Conservation (phyloP, 2,113 vertebrate species). For the Peromyscus maniculatus region DNA sequence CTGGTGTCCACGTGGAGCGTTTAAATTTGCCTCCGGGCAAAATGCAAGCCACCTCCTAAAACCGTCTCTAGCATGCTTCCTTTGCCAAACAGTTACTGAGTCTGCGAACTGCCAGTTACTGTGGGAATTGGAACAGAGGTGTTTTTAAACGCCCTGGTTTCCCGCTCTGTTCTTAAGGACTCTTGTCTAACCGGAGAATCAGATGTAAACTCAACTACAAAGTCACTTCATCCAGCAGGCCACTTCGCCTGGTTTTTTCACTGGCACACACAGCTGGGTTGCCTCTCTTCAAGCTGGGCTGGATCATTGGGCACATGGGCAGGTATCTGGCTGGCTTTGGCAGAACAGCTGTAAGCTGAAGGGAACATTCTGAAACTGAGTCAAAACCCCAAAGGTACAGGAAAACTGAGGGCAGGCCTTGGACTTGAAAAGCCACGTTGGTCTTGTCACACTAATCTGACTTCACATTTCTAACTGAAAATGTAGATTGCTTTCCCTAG, state of each 20-base stretch:
- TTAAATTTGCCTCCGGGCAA: neutral
- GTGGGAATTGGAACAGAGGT: neutral
- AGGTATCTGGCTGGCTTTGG: neutral
- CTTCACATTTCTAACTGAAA: slow-evolving; percentile 17
- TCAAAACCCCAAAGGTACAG: neutral
- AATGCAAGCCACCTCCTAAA: neutral
- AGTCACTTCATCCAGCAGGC: neutral
- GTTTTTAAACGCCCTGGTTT: neutral
- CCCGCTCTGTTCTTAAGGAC: neutral
- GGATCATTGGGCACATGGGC: neutral
- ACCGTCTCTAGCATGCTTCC: neutral
- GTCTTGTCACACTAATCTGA: neutral
- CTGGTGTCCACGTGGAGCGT: slow-evolving; percentile 71
- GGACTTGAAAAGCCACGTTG: neutral
- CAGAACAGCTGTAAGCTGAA: neutral
- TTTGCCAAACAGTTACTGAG: neutral
- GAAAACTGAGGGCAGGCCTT: neutral
- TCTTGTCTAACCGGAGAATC: neutral
- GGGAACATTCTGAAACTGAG: slow-evolving; percentile 4
- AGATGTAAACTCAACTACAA: slow-evolving; percentile 9
- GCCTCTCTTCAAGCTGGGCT: neutral
- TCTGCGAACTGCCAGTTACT: neutral
- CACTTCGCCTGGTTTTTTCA: slow-evolving; percentile 24
- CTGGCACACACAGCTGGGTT: neutral
- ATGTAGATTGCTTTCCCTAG: neutral